Evolutionary conservation across 2,113 vertebrate species (phyloP).

Genomic region (Trogon melanurus): DNA sequence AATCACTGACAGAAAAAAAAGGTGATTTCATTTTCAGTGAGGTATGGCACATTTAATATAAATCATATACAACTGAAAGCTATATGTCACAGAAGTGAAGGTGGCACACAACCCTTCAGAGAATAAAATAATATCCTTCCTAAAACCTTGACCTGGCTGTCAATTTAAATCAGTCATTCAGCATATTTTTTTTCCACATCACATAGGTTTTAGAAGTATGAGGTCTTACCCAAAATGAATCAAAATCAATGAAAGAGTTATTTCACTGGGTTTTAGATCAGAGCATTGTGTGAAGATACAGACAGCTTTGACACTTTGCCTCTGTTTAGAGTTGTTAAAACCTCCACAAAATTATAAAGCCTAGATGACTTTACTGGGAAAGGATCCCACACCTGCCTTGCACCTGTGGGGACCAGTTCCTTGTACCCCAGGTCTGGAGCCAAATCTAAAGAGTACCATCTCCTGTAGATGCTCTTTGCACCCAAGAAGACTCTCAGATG

Average conservation of each 20-base stretch:
- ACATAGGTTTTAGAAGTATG: not conserved
- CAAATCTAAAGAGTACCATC: not conserved
- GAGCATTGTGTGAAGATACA: not conserved
- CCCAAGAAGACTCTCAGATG: not conserved
- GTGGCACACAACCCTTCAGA: not conserved
- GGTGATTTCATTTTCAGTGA: not conserved
- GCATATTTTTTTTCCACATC: not conserved
- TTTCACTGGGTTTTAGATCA: not conserved
- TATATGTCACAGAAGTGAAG: not conserved
- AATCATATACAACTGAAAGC: conserved; percentile 1
- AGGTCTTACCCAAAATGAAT: not conserved
- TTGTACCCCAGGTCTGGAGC: not conserved
- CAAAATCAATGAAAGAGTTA: not conserved
- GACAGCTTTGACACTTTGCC: not conserved
- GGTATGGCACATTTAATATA: not conserved
- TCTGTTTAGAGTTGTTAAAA: not conserved
- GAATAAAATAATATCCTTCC: not conserved
- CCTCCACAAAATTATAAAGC: not conserved
- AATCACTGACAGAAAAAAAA: not conserved
- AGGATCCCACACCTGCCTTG: not conserved
- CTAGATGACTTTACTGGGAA: not conserved
- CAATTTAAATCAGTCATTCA: not conserved
- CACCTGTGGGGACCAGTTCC: not conserved
- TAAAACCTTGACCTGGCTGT: not conserved
- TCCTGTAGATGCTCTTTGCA: not conserved